Evolutionary conservation across 92 coral and sea anemone species (phyloP), one percentile per base, ranked within the genome.

Genomic region (Zoanthus solanderi): DNA sequence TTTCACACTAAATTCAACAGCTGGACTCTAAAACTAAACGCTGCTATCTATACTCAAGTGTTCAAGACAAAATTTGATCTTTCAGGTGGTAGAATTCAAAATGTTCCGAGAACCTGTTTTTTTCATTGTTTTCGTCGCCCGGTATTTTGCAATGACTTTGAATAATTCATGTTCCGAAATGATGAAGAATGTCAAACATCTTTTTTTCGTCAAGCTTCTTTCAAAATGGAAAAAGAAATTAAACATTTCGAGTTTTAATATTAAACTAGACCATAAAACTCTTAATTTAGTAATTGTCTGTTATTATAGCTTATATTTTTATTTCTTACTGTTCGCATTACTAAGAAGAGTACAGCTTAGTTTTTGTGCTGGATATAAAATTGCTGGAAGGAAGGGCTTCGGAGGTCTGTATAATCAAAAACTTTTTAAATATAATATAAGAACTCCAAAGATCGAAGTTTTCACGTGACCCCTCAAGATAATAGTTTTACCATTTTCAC

Each of bases 31-130:
- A 54, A 48, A 5, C n/a, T 29, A 10, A 34, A 10, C 10, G 29
- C 14, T 16, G 29, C 7, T 12, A 84, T 23, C 14, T 0, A 30
- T 14, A 16, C 45, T 34, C 72, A 0, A 37, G 16, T 57, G 68
- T 34, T 84, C 32, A 71, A 54, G n/a, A 16, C 88, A 32, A 84
- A 32, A 30, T 57, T 84, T 84, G 88, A 84, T 76, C 81, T 86
- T 65, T 78, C 90, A 13, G 90, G 90, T 87, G 90, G 86, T 76
- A 28, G 90, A 71, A 77, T 87, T 87, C 67, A 87, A 78, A 81
- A 46, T 78, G 1, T 68, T 16, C 29, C 15, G 31, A 80, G 86
- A 72, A 87, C 90, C 90, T 78, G 90, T 34, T 53, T 50, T 37
- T 56, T 66, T 42, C 89, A 58, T 86, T 86, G 16, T 69, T 84